phyloP scores from a whole-genome alignment of 2,888 invertebrate genomes.

The Orthonychiurus folsomi region DNA sequence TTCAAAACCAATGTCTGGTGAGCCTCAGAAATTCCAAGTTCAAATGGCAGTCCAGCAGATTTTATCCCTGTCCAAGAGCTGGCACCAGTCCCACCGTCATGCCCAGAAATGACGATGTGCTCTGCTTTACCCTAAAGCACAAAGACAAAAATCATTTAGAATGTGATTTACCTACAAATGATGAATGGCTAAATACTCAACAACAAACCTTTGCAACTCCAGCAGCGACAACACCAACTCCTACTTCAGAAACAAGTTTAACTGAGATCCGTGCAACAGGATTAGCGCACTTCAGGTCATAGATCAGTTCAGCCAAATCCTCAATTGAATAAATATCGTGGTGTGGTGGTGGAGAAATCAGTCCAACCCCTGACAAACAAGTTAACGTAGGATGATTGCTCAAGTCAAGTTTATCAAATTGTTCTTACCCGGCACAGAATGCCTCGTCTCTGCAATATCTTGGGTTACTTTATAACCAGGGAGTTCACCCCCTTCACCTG shows the following conservation, averaged over 20 bases:
- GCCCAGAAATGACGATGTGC: constrained; percentile 96
- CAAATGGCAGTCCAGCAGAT: constrained; percentile 96
- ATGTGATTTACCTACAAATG: constrained; percentile 14
- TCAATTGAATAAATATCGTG: constrained; percentile 99
- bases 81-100: constrained; percentile 88
- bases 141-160: constrained; percentile 14
- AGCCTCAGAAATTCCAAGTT: constrained; percentile 94
- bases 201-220: constrained; percentile 82
- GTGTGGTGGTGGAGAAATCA: constrained; percentile 98
- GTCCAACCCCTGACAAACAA: constrained; percentile 69
- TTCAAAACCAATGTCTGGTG: constrained; percentile 93
- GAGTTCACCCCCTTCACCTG: constrained; percentile 96
- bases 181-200: constrained; percentile 15
- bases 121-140: constrained; percentile 79
- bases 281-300: constrained; percentile 95
- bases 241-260: constrained; percentile 95
- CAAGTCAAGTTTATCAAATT: not conserved
- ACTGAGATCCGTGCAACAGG: constrained; percentile 91
- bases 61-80: constrained; percentile 99
- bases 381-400: not conserved
- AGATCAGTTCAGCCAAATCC: constrained; percentile 94
- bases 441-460: constrained; percentile 88
- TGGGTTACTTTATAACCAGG: constrained; percentile 72
- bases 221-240: constrained; percentile 97
- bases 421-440: constrained; percentile 80